These are phyloP conservation scores for Dicrurus megarhynchus DNA, from an alignment of 2,113 vertebrate species.

Conservation along the genomic window DNA sequence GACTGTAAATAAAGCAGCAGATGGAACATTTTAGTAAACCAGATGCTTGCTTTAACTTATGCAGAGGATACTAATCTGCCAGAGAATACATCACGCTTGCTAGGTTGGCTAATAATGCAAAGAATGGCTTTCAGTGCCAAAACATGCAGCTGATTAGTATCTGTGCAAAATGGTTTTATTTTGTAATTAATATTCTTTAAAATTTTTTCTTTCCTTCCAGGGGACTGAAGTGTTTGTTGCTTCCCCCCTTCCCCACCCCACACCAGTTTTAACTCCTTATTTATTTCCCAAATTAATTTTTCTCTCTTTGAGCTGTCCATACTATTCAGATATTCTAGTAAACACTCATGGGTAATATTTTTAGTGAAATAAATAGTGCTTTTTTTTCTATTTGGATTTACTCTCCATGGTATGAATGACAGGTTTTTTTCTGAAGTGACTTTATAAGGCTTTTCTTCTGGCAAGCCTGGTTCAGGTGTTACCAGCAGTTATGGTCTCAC, in stretches of 20 bases:
- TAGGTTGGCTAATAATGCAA: not conserved
- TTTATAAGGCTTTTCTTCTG: not conserved
- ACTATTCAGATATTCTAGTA: not conserved
- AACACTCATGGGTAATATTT: not conserved
- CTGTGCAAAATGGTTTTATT: not conserved
- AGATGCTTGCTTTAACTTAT: not conserved
- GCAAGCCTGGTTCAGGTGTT: not conserved
- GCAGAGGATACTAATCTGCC: not conserved
- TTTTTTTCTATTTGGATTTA: not conserved
- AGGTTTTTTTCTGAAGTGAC: not conserved
- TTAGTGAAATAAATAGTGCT: not conserved
- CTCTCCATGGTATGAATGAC: not conserved
- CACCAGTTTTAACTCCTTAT: not conserved
- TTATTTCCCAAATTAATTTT: not conserved
- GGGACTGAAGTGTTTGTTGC: not conserved
- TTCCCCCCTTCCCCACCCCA: not conserved
- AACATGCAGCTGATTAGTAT: not conserved
- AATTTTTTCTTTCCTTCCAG: not conserved
- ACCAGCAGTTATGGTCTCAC: not conserved
- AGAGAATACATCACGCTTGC: not conserved
- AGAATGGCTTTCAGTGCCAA: conserved; percentile 17
- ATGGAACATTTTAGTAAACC: not conserved
- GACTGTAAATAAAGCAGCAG: not conserved
- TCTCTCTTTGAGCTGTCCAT: not conserved
- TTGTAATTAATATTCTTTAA: not conserved